Conservation (phyloP, 2,888 invertebrate genomes). For the Lasiommata megera region DNA sequence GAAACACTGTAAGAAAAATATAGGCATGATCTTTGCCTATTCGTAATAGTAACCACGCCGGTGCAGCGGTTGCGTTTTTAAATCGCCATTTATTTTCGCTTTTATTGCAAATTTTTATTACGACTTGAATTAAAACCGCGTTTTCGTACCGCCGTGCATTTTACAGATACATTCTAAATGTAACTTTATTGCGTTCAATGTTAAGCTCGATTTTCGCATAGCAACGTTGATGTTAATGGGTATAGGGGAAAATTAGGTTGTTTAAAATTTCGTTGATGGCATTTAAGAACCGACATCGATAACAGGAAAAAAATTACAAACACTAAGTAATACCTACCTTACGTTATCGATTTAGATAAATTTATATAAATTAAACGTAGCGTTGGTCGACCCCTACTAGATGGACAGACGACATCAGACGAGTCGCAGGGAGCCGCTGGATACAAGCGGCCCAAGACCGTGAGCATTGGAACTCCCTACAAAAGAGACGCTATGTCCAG, state of each 20-base stretch:
- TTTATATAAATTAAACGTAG: no score
- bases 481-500: no score
- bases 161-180: conserved; percentile 7
- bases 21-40: not conserved
- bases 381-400: no score
- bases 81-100: conserved; percentile 44
- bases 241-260: conserved; percentile 19
- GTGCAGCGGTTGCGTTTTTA: conserved; percentile 43
- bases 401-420: no score
- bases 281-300: conserved; percentile 20
- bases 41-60: conserved; percentile 28
- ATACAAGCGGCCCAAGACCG: no score
- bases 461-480: no score
- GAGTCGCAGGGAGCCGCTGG: no score
- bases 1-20: not conserved
- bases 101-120: conserved; percentile 47
- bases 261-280: conserved; percentile 26
- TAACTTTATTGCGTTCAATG: not conserved
- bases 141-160: conserved; percentile 22
- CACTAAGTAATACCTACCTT: no score
- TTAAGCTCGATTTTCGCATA: conserved; percentile 4
- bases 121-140: conserved; percentile 43
- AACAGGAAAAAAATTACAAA: not conserved
- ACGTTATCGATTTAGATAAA: no score
- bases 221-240: not conserved